These are phyloP conservation scores for Myrmophylax atrothorax DNA, from an alignment of 2,113 vertebrate genomes.

Conservation along the genomic window DNA sequence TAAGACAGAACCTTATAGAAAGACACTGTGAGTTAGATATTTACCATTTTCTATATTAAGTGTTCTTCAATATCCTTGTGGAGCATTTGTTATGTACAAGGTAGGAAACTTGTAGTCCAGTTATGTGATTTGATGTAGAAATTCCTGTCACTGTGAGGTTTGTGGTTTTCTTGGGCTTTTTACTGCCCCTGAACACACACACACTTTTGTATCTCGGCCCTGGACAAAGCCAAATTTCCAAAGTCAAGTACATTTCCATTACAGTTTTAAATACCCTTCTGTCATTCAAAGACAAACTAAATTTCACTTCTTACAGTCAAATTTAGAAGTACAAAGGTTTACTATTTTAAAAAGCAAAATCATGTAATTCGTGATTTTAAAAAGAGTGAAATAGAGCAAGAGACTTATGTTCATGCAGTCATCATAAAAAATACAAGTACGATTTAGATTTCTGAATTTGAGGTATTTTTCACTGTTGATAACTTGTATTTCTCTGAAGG, in stretches of 20 bases:
- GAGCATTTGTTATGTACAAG: not conserved
- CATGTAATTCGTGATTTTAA: not conserved
- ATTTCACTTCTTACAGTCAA: not conserved
- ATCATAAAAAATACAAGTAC: not conserved
- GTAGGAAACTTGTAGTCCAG: not conserved
- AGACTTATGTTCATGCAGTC: not conserved
- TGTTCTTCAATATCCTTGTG: not conserved
- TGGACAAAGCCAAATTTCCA: not conserved
- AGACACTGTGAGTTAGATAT: not conserved
- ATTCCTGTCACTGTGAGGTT: not conserved
- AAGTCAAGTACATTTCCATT: not conserved
- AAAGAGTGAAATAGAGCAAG: not conserved
- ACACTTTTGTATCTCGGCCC: not conserved
- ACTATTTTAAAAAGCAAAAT: not conserved
- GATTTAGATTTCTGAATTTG: rapidly evolving
- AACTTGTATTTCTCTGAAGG: not conserved
- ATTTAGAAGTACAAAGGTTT: not conserved
- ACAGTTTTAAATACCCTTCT: not conserved
- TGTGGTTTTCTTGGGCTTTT: not conserved
- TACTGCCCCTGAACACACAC: not conserved
- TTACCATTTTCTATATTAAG: not conserved
- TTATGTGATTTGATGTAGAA: not conserved
- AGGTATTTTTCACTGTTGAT: not conserved
- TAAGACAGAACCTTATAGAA: not conserved
- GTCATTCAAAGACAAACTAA: not conserved